Evolutionary conservation across 2,888 invertebrate species (phyloP).

Genomic region (Cosmia pyralina): DNA sequence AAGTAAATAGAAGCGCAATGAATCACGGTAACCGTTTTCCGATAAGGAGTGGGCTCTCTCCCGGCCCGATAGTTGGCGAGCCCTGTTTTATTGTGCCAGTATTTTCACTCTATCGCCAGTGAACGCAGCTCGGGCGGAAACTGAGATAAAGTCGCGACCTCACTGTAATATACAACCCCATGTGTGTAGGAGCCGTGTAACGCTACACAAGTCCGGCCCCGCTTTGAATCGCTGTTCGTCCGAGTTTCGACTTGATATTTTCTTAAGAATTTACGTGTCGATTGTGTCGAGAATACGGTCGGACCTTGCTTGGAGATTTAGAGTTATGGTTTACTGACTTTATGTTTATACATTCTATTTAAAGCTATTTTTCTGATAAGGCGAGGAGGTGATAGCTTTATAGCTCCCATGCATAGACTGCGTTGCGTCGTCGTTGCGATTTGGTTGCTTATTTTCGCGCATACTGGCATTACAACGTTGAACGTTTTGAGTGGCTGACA

Average conservation of each 20-base stretch:
- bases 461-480: not conserved
- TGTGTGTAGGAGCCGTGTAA: constrained; percentile 64
- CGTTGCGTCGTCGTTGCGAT: not conserved
- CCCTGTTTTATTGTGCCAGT: constrained; percentile 88
- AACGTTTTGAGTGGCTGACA: constrained; percentile 3
- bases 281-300: constrained; percentile 48
- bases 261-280: constrained; percentile 58
- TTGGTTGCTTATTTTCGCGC: constrained; percentile 5
- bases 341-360: constrained; percentile 40
- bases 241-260: constrained; percentile 55
- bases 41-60: constrained; percentile 69
- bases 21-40: constrained; percentile 87
- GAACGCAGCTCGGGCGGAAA: constrained; percentile 86
- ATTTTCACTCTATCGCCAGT: constrained; percentile 87
- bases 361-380: constrained; percentile 42
- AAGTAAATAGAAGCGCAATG: constrained; percentile 84
- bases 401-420: not conserved
- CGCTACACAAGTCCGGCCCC: constrained; percentile 60
- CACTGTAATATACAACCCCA: constrained; percentile 82
- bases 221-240: constrained; percentile 63
- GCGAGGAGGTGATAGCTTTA: constrained; percentile 31
- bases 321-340: constrained; percentile 44
- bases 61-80: constrained; percentile 78
- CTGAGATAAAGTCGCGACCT: constrained; percentile 87
- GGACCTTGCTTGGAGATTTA: constrained; percentile 33